Percentiles rank a stretch among this genome's conserved stretches.
phyloP scores from a whole-genome alignment of 2,888 invertebrate genomes.

The Synergus itoensis region DNA sequence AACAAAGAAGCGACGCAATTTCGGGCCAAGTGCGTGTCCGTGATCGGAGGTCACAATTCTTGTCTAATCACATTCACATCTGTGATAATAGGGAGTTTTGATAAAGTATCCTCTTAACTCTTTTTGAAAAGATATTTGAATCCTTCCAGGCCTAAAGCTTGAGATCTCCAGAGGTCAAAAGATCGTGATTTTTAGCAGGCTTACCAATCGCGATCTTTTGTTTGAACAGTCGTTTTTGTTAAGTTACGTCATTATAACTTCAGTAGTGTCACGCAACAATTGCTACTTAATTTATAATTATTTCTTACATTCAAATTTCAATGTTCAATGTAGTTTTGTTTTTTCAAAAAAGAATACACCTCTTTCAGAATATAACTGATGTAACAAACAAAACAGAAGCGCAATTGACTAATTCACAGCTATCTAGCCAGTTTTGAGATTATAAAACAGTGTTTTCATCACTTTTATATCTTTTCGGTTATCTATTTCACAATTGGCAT shows the following conservation, averaged over 20 bases:
- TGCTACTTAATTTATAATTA: neutral
- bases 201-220: neutral
- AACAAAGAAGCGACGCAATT: slow-evolving; percentile 36
- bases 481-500: neutral
- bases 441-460: neutral
- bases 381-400: neutral
- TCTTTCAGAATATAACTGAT: neutral
- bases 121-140: neutral
- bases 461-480: neutral
- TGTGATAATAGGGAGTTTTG: neutral
- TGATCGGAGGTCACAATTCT: slow-evolving; percentile 21
- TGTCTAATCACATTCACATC: slow-evolving; percentile 12
- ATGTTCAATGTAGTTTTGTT: neutral
- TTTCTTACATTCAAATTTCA: neutral
- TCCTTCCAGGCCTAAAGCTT: neutral
- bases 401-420: neutral
- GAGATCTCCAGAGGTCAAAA: neutral
- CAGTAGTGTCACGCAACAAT: neutral
- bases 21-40: slow-evolving; percentile 33
- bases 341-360: too few relatives aligned
- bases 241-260: neutral
- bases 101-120: neutral
- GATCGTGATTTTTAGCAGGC: neutral
- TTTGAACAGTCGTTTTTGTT: neutral
- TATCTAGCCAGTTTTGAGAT: neutral